Conservation (phyloP, 2,113 vertebrate species). For the Orthonyx spaldingii region DNA sequence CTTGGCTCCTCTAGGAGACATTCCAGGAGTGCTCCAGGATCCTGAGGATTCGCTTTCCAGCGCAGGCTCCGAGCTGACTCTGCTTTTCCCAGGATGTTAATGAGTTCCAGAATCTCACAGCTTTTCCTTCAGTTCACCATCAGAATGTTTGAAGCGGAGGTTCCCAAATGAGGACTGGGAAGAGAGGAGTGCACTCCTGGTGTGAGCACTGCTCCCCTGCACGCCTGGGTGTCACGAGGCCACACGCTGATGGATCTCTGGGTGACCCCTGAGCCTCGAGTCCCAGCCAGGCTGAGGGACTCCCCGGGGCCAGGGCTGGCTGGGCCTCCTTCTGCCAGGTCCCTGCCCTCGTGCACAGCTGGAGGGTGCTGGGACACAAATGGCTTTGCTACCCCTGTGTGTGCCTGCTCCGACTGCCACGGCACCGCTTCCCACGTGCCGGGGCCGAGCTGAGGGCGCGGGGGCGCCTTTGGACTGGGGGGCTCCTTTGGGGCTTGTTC, state of each 20-base stretch:
- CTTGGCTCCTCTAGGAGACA: neutral
- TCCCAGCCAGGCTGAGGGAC: neutral
- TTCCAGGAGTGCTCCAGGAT: neutral
- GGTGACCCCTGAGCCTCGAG: accelerated
- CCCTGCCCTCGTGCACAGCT: accelerated
- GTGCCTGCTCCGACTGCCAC: neutral
- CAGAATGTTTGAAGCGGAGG: too few species aligned
- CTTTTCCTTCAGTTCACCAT: neutral
- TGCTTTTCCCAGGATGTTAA: neutral
- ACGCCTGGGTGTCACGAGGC: accelerated
- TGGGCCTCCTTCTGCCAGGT: accelerated
- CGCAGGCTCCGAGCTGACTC: neutral
- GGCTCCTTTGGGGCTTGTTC: neutral
- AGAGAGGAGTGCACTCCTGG: accelerated
- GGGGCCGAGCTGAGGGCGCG: neutral
- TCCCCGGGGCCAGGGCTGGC: accelerated
- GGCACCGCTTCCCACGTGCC: accelerated
- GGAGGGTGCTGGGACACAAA: neutral
- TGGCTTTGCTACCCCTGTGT: accelerated
- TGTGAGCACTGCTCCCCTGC: neutral
- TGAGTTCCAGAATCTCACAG: accelerated
- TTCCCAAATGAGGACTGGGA: accelerated
- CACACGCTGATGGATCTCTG: accelerated
- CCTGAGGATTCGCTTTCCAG: accelerated
- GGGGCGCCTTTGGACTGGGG: neutral